A percentile compares a stretch with the other conserved stretches of the same genome.
Conservation (phyloP, 1,140 invertebrate species). For the Pseudomyrmex gracilis region DNA sequence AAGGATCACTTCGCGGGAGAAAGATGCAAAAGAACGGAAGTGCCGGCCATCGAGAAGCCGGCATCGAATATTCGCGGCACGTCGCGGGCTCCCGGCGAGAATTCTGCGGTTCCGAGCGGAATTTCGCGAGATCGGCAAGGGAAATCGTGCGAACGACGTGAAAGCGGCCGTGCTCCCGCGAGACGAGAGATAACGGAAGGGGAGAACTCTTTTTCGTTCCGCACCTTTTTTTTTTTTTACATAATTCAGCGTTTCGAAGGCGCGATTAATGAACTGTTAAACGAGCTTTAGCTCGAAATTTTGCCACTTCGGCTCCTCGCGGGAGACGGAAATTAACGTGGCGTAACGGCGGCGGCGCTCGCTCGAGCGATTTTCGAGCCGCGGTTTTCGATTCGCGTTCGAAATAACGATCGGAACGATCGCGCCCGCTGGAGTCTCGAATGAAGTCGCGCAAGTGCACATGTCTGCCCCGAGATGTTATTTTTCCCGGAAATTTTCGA, state of each 20-base stretch:
- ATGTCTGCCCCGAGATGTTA: background rate
- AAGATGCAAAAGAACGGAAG: background rate
- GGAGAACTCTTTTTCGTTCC: background rate
- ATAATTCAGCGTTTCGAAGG: constrained; percentile 63
- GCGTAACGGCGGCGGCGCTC: constrained; percentile 30
- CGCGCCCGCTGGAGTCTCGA: background rate
- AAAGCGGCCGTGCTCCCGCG: constrained; percentile 49
- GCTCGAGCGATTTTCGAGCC: constrained; percentile 29
- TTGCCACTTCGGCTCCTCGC: constrained; percentile 42
- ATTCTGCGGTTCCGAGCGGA: constrained; percentile 17
- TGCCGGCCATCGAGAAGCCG: background rate
- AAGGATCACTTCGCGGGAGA: background rate
- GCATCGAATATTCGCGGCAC: constrained; percentile 56
- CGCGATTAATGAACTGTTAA: constrained; percentile 74
- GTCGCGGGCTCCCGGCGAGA: constrained; percentile 40
- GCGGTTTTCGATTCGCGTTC: constrained; percentile 25
- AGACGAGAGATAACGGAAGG: constrained; percentile 41
- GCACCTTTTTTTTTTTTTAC: constrained; percentile 53
- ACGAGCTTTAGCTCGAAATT: constrained; percentile 67
- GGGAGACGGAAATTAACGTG: constrained; percentile 68
- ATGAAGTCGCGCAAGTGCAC: background rate
- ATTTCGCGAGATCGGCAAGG: constrained; percentile 42
- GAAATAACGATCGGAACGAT: constrained; percentile 12
- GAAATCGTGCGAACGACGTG: constrained; percentile 61
- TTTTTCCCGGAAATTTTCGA: constrained; percentile 11